phyloP scores from a whole-genome alignment of 2,113 vertebrate genomes.

The Pampusana beccarii region DNA sequence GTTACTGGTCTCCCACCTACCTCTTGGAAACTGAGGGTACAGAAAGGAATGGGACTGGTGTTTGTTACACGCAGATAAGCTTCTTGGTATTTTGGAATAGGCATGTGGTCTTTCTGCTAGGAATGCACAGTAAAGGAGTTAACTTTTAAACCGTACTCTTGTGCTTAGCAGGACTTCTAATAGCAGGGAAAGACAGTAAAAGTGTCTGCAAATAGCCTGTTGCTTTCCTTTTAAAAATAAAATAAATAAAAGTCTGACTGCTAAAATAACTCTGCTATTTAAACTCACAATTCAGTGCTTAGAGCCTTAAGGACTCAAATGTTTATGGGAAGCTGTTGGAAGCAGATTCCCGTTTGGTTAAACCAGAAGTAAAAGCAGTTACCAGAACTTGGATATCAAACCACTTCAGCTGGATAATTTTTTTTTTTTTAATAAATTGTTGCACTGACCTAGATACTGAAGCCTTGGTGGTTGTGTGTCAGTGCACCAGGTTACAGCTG shows the following conservation, averaged over 20 bases:
- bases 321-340: neutral
- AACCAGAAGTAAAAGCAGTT: neutral
- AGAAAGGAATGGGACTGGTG: neutral
- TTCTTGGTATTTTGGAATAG: neutral
- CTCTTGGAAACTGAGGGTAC: neutral
- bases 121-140: neutral
- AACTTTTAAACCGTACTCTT: neutral
- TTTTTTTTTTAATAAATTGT: neutral
- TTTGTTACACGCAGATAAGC: neutral
- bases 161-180: neutral
- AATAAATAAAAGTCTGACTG: neutral
- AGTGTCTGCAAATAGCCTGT: neutral
- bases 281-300: neutral
- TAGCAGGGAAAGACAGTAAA: neutral
- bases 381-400: neutral
- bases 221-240: neutral
- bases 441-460: neutral
- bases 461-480: neutral
- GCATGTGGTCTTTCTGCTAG: neutral
- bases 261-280: neutral
- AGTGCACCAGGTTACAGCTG: neutral
- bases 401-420: neutral
- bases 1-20: neutral
- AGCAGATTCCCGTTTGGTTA: neutral
- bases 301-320: neutral